Evolutionary conservation across 2,888 invertebrate species (phyloP).

Genomic region (Amphipoea lucens): DNA sequence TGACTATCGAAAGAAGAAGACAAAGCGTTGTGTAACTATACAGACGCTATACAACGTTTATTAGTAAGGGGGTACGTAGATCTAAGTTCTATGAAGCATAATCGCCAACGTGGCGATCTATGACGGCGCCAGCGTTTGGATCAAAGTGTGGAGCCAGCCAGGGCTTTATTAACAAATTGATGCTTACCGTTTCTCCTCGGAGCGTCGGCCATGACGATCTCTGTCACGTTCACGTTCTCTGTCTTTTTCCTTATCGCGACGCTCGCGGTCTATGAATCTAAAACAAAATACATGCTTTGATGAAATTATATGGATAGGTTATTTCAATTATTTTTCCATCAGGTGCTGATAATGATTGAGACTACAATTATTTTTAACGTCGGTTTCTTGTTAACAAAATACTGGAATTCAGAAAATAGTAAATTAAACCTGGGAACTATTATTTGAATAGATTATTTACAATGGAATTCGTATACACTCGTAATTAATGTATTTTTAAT

Average conservation of each 20-base stretch:
- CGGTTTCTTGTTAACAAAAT: not conserved
- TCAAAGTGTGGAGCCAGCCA: not conserved
- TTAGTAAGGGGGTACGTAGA: not conserved
- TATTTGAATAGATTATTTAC: no score
- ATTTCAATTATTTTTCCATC: not conserved
- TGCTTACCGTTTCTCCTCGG: slow-evolving; percentile 80
- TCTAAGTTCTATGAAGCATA: not conserved
- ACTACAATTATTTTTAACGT: not conserved
- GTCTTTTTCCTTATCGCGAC: slow-evolving; percentile 74
- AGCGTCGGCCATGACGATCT: slow-evolving; percentile 78
- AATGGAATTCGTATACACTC: no score
- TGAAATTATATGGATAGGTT: not conserved
- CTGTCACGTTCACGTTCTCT: slow-evolving; percentile 77
- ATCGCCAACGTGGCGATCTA: not conserved
- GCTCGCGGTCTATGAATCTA: slow-evolving; percentile 82
- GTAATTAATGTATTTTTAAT: no score
- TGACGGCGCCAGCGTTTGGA: not conserved
- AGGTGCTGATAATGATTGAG: not conserved
- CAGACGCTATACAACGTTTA: no score
- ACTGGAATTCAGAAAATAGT: not conserved
- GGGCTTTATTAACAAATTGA: not conserved
- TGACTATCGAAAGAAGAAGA: no score
- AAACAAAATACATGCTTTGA: not conserved
- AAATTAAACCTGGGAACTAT: no score
- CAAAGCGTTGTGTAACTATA: no score